Conservation (phyloP, 1,140 invertebrate genomes). For the Penaeus vannamei region DNA sequence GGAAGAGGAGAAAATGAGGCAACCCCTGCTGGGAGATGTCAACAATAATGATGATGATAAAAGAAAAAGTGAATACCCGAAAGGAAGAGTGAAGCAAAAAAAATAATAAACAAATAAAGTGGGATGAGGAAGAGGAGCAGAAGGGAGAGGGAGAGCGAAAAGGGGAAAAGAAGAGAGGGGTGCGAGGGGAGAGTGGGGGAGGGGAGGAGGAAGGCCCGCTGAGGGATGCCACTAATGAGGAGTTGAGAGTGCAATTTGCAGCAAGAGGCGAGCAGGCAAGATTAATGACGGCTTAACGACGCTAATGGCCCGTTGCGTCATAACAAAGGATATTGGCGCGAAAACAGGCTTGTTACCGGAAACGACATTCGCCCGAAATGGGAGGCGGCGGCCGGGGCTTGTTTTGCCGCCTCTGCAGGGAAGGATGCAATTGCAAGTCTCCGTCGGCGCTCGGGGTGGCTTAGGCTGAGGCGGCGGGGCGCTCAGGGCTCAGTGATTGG, state of each 20-base stretch:
- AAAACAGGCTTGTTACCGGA: background rate
- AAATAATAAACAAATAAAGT: background rate
- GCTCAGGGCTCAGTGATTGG: no score
- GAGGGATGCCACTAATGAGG: constrained; percentile 25
- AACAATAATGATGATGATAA: background rate
- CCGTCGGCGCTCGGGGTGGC: no score
- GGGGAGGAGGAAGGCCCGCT: background rate
- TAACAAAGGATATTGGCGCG: constrained; percentile 22
- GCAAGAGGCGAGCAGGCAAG: constrained; percentile 24
- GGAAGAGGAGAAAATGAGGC: background rate
- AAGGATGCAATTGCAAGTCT: no score
- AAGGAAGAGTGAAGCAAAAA: background rate
- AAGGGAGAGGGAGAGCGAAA: no score
- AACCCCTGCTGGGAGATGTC: no score
- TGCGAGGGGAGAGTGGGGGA: background rate
- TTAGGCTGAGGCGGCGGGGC: no score
- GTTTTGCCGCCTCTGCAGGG: no score
- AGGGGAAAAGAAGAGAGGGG: no score
- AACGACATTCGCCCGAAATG: no score
- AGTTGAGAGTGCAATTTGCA: constrained; percentile 31
- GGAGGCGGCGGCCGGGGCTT: no score
- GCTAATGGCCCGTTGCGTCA: constrained; percentile 10
- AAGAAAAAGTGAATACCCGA: no score
- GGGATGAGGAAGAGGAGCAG: background rate
- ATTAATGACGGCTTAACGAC: constrained; percentile 26